These are phyloP conservation scores for Chrysolina haemoptera DNA, from an alignment of 2,888 invertebrate genomes.

Conservation along the genomic window DNA sequence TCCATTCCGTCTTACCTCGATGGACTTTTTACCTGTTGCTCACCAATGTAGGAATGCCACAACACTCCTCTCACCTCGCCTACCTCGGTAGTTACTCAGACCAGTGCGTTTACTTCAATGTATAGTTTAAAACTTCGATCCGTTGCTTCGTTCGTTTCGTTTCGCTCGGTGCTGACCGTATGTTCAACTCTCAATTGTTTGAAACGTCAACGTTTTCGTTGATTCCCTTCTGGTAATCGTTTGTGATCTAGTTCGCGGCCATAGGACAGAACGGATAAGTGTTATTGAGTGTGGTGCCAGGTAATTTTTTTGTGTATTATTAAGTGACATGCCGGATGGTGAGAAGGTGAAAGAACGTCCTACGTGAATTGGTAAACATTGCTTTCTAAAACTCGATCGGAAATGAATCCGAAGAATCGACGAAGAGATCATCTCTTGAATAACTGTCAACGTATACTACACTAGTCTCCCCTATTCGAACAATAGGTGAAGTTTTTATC, in stretches of 20 bases:
- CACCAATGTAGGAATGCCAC: constrained; percentile 59
- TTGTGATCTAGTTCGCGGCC: constrained; percentile 11
- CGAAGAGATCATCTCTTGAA: background rate
- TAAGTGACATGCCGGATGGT: background rate
- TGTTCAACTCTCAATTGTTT: constrained; percentile 46
- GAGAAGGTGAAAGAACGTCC: constrained; percentile 10
- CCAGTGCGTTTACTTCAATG: constrained; percentile 39
- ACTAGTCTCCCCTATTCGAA: background rate
- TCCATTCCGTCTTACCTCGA: constrained; percentile 32
- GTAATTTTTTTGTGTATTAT: constrained; percentile 6
- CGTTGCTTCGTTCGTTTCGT: constrained; percentile 32
- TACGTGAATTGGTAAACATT: constrained; percentile 20
- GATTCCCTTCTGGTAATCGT: constrained; percentile 2
- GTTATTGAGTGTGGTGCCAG: constrained; percentile 1
- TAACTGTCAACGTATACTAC: background rate
- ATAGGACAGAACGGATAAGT: constrained; percentile 10
- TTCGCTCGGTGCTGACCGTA: constrained; percentile 44
- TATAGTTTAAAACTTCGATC: constrained; percentile 27
- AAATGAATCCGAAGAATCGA: background rate
- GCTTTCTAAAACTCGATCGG: background rate
- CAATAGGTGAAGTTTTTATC: background rate
- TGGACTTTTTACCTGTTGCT: constrained; percentile 52
- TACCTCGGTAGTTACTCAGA: constrained; percentile 48
- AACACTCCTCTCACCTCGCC: constrained; percentile 61
- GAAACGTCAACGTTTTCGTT: constrained; percentile 30